phyloP scores from a whole-genome alignment of 1,140 invertebrate species.

The Magallana ariakensis region DNA sequence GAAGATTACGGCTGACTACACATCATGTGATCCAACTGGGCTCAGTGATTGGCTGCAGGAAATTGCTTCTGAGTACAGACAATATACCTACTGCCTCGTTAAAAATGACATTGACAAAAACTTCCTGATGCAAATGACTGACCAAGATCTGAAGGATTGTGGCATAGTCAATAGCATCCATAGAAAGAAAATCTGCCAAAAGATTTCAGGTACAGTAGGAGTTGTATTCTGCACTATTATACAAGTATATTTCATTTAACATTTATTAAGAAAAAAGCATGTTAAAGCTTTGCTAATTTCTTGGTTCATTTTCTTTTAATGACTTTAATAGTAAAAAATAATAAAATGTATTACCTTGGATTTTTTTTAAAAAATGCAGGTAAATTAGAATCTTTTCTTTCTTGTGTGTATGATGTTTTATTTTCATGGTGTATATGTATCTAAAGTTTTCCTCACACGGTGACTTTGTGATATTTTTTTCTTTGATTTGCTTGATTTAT shows the following conservation, averaged over 20 bases:
- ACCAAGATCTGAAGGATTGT: slow-evolving; percentile 96
- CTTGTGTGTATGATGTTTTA: neutral
- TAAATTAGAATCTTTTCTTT: neutral
- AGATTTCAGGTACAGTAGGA: slow-evolving; percentile 95
- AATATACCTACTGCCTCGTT: slow-evolving; percentile 98
- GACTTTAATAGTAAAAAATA: neutral
- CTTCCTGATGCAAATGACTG: slow-evolving; percentile 85
- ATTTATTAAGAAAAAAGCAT: neutral
- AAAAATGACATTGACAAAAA: slow-evolving; percentile 96
- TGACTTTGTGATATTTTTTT: neutral
- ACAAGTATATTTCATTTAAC: neutral
- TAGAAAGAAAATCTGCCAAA: slow-evolving; percentile 91
- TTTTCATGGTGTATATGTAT: neutral
- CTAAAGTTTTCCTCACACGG: slow-evolving; percentile 16
- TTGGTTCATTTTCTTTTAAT: neutral
- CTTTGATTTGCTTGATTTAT: slow-evolving; percentile 17
- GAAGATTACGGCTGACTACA: slow-evolving; percentile 98
- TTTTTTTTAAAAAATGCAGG: neutral
- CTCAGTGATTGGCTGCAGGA: slow-evolving; percentile 94
- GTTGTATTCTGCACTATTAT: neutral
- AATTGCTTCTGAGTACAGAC: slow-evolving; percentile 94
- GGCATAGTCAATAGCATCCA: slow-evolving; percentile 97
- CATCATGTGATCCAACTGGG: slow-evolving; percentile 93
- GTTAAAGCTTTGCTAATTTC: neutral
- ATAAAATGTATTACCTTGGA: neutral